Percentiles rank a stretch among this genome's conserved stretches.
Conservation (phyloP, 2,113 vertebrate species). For the Lanius ludovicianus region DNA sequence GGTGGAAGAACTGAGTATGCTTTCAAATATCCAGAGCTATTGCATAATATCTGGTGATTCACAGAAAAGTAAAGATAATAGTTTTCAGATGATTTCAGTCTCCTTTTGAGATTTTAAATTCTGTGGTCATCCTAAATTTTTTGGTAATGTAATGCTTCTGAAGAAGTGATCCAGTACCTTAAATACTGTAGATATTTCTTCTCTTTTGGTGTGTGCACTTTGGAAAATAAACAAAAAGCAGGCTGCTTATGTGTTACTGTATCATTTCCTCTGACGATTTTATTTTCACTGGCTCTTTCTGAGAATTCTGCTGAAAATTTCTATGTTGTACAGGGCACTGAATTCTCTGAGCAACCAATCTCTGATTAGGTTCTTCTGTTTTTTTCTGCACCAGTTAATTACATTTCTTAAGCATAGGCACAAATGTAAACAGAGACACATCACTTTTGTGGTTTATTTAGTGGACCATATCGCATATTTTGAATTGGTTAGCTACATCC, state of each 20-base stretch:
- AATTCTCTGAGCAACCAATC: neutral
- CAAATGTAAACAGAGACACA: neutral
- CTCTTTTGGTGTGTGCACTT: neutral
- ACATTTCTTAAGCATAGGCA: neutral
- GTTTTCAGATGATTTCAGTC: neutral
- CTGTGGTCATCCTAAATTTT: neutral
- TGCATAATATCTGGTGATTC: neutral
- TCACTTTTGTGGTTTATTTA: neutral
- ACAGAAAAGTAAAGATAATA: neutral
- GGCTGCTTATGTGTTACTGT: neutral
- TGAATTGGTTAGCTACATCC: neutral
- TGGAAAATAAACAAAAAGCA: neutral
- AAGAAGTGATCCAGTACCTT: neutral
- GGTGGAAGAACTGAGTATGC: neutral
- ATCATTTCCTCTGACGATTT: neutral
- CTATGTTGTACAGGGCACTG: neutral
- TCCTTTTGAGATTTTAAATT: neutral
- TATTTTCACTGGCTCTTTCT: neutral
- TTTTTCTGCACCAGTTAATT: neutral
- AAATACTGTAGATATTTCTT: neutral
- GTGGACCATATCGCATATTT: neutral
- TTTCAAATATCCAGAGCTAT: neutral
- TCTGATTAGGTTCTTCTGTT: neutral
- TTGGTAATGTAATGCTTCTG: neutral
- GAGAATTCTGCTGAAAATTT: neutral